These are phyloP conservation scores for Malacosoma neustria DNA, from an alignment of 2,888 invertebrate species.

Conservation along the genomic window DNA sequence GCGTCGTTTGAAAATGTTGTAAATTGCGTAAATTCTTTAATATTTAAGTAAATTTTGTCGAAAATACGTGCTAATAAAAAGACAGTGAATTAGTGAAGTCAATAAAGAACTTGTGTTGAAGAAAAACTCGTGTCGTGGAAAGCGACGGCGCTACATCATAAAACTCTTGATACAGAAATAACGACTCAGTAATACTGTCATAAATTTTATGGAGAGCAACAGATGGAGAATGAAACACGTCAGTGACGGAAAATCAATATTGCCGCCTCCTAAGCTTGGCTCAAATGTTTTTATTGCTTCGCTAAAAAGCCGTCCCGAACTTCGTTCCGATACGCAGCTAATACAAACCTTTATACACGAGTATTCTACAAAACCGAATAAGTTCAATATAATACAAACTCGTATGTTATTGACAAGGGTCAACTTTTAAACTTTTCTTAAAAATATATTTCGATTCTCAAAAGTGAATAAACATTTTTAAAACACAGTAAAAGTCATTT, in stretches of 20 bases:
- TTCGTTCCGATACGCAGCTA: not conserved
- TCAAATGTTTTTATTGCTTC: slow-evolving; percentile 45
- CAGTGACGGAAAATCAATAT: slow-evolving; percentile 63
- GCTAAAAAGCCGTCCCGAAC: slow-evolving; percentile 27
- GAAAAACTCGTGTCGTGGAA: slow-evolving; percentile 43
- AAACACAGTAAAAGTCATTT: too few relatives aligned
- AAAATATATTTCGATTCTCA: too few relatives aligned
- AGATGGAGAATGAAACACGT: slow-evolving; percentile 69
- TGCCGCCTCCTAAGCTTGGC: slow-evolving; percentile 48
- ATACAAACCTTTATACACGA: too few relatives aligned
- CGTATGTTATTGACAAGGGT: too few relatives aligned
- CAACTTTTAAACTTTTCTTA: too few relatives aligned
- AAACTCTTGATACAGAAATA: slow-evolving; percentile 69
- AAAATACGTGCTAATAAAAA: slow-evolving; percentile 17
- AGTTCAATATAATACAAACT: too few relatives aligned
- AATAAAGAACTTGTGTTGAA: slow-evolving; percentile 37
- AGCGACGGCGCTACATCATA: slow-evolving; percentile 44
- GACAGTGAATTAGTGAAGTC: slow-evolving; percentile 29
- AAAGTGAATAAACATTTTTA: too few relatives aligned
- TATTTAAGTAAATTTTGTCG: not conserved
- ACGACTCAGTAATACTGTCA: slow-evolving; percentile 65
- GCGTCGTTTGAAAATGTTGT: too few relatives aligned
- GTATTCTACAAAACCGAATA: too few relatives aligned
- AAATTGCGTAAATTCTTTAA: too few relatives aligned
- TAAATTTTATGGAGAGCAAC: slow-evolving; percentile 72